Conservation (phyloP, 2,888 invertebrate genomes). For the Eueremaeus valkanovi region DNA sequence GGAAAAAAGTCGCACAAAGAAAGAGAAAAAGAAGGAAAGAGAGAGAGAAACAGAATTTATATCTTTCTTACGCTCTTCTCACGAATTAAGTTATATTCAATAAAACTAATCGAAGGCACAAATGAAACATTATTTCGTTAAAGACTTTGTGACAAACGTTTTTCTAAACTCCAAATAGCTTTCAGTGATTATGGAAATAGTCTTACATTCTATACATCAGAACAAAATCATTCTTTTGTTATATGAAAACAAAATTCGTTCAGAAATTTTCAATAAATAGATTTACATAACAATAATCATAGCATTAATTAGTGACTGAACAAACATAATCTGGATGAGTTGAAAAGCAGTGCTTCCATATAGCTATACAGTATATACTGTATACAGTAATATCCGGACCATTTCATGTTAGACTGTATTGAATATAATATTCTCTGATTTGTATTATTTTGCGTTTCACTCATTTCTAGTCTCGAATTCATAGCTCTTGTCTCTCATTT, state of each 20-base stretch:
- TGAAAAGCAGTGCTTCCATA: too few relatives aligned
- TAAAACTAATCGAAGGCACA: conserved; percentile 10
- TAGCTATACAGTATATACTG: too few relatives aligned
- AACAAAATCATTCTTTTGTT: too few relatives aligned
- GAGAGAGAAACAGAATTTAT: conserved; percentile 27
- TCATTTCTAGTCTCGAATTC: not conserved
- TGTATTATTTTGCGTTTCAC: not conserved
- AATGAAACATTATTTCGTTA: conserved; percentile 7
- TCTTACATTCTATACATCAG: not conserved
- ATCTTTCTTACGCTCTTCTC: conserved; percentile 26
- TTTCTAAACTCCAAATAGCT: not conserved
- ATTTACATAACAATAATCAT: conserved; percentile 1
- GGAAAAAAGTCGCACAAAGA: conserved; percentile 7
- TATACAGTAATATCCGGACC: too few relatives aligned
- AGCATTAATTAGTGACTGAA: not conserved
- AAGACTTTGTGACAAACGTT: conserved; percentile 2
- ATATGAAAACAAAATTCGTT: too few relatives aligned
- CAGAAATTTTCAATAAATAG: too few relatives aligned
- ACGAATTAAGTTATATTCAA: conserved; percentile 33
- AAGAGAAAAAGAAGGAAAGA: too few relatives aligned
- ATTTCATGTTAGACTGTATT: not conserved
- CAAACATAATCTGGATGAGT: too few relatives aligned
- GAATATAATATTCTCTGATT: not conserved
- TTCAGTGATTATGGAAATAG: conserved; percentile 19
- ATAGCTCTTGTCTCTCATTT: conserved; percentile 19